A percentile compares a stretch with the other conserved stretches of the same genome.
Conservation (phyloP, 2,113 vertebrate genomes). For the Neodon shergylaensis region DNA sequence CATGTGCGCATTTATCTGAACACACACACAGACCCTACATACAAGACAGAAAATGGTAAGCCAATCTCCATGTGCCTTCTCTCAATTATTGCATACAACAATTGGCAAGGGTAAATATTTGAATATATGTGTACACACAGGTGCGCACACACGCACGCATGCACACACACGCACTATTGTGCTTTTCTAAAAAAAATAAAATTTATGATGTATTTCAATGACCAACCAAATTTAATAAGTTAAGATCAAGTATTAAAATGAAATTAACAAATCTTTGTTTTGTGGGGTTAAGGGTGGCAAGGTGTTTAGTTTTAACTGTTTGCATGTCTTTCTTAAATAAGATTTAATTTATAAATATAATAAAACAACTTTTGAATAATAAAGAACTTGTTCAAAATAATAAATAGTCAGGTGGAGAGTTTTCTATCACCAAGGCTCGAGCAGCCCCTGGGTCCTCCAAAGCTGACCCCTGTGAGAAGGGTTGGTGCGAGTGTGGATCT, state of each 20-base stretch:
- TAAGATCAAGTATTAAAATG: constrained; percentile 14
- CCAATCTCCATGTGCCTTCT: constrained; percentile 50
- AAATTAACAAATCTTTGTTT: neutral
- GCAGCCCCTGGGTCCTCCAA: neutral
- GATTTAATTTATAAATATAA: neutral
- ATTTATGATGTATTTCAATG: constrained; percentile 26
- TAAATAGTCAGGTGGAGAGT: neutral
- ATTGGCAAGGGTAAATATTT: constrained; percentile 37
- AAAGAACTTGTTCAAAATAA: constrained; percentile 28
- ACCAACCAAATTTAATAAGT: constrained; percentile 25
- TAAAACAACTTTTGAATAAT: neutral
- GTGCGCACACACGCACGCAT: too few species aligned
- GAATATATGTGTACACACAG: neutral
- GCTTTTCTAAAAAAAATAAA: constrained; percentile 69
- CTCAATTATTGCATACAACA: constrained; percentile 53
- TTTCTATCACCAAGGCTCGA: neutral
- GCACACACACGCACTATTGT: neutral
- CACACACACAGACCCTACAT: constrained; percentile 20
- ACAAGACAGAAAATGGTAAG: constrained; percentile 45
- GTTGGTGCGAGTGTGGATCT: neutral
- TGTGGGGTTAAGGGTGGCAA: rapidly evolving
- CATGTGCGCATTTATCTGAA: neutral
- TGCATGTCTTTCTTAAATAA: constrained; percentile 4
- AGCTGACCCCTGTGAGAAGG: neutral
- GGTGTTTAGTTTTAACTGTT: neutral